phyloP scores from a whole-genome alignment of 2,113 vertebrate species.

The Cranoglanis bouderius region DNA sequence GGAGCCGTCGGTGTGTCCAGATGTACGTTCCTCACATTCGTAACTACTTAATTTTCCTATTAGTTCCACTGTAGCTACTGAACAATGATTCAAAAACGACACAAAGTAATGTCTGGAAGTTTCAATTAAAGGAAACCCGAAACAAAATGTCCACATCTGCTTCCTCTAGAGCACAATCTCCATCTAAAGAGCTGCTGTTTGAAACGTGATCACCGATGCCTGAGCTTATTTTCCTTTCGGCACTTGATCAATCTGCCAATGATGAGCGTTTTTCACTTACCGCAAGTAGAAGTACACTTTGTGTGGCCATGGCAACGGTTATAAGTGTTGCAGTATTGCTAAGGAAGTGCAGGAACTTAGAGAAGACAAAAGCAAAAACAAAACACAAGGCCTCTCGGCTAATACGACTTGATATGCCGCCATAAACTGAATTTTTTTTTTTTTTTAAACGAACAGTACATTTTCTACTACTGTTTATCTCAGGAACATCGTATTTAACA shows the following conservation, averaged over 20 bases:
- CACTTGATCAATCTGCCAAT: constrained; percentile 16
- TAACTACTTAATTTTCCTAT: neutral
- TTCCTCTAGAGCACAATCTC: constrained; percentile 28
- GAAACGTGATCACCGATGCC: constrained; percentile 31
- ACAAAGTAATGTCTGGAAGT: neutral
- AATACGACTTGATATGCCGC: constrained; percentile 28
- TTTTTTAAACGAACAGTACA: neutral
- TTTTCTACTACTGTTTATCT: neutral
- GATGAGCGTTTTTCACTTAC: constrained; percentile 18
- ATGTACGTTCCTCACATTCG: neutral
- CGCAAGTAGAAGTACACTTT: constrained; percentile 29
- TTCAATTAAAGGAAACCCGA: neutral
- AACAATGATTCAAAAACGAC: neutral
- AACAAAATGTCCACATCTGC: constrained; percentile 26
- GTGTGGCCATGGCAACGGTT: constrained; percentile 48
- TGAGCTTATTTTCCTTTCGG: constrained; percentile 29
- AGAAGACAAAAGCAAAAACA: constrained; percentile 41
- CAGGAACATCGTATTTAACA: neutral
- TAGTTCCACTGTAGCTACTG: neutral
- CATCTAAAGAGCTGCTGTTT: constrained; percentile 24
- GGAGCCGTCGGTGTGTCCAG: neutral
- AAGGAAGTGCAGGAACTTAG: constrained; percentile 41
- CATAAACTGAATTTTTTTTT: neutral
- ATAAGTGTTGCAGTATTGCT: constrained; percentile 39
- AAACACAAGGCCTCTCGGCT: constrained; percentile 19